A percentile compares a stretch with the other conserved stretches of the same genome.
Evolutionary conservation across 2,888 invertebrate species (phyloP).

Genomic region (Xestia rhomboidea): DNA sequence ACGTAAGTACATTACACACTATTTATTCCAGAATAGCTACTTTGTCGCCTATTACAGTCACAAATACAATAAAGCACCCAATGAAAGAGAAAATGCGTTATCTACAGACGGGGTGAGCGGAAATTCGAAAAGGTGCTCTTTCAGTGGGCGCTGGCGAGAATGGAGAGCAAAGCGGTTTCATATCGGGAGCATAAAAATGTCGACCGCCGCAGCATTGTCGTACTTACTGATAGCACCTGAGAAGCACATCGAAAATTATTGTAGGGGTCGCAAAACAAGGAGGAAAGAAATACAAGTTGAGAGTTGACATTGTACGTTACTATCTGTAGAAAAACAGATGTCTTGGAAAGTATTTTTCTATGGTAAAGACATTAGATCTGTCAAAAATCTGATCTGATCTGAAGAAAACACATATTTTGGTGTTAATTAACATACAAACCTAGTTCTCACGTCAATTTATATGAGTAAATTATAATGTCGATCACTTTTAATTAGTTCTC

Average conservation of each 20-base stretch:
- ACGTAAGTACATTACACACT: not conserved
- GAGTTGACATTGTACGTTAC: not conserved
- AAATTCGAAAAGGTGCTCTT: constrained; percentile 81
- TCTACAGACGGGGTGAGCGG: constrained; percentile 76
- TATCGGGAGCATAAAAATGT: constrained; percentile 79
- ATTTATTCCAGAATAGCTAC: not conserved
- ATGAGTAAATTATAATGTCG: not conserved
- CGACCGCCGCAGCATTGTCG: constrained; percentile 73
- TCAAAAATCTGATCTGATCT: too few relatives aligned
- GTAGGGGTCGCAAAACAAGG: constrained; percentile 61
- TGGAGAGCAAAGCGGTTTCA: constrained; percentile 73
- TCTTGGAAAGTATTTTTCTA: not conserved
- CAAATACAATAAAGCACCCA: constrained; percentile 69
- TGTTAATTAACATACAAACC: not conserved
- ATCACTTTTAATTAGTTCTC: not conserved
- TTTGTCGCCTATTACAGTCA: constrained; percentile 3
- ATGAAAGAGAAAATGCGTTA: constrained; percentile 74
- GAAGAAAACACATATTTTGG: too few relatives aligned
- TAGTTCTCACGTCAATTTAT: not conserved
- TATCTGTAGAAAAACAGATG: not conserved
- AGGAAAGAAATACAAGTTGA: not conserved
- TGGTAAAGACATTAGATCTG: not conserved
- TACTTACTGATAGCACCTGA: constrained; percentile 74
- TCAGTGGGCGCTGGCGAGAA: constrained; percentile 64
- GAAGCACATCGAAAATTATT: constrained; percentile 52